Evolutionary conservation across 2,113 vertebrate genomes (phyloP).

Genomic region (Martes martes): DNA sequence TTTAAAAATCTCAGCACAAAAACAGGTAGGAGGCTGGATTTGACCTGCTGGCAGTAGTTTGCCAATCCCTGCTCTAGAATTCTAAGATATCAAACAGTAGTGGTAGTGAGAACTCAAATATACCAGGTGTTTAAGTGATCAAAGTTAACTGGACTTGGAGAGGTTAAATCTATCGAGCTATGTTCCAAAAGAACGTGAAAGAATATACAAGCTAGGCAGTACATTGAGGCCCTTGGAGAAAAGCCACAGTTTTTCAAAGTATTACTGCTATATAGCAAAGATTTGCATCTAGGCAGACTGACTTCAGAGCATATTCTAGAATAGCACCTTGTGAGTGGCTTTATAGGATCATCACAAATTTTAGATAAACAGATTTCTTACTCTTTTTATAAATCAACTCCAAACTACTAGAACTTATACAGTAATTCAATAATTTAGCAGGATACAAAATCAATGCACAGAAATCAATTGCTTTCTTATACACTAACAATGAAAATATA

Average conservation of each 20-base stretch:
- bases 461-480: too few relatives aligned
- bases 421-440: too few relatives aligned
- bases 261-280: not conserved
- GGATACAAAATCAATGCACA: too few relatives aligned
- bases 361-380: slow-evolving; percentile 27
- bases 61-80: not conserved
- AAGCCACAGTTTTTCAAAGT: not conserved
- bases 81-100: not conserved
- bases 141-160: not conserved
- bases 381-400: not conserved
- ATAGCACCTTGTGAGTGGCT: not conserved
- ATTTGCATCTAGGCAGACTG: not conserved
- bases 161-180: not conserved
- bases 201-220: not conserved
- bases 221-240: not conserved
- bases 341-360: not conserved
- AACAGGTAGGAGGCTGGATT: not conserved
- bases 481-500: too few relatives aligned
- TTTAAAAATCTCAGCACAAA: slow-evolving; percentile 7
- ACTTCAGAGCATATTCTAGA: not conserved
- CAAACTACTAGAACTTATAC: too few relatives aligned
- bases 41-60: not conserved
- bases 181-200: not conserved
- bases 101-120: not conserved
- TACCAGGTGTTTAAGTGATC: not conserved